Evolutionary conservation across 2,113 vertebrate species (phyloP), one percentile per base, ranked within the genome.

Genomic region (Amazona vittata): DNA sequence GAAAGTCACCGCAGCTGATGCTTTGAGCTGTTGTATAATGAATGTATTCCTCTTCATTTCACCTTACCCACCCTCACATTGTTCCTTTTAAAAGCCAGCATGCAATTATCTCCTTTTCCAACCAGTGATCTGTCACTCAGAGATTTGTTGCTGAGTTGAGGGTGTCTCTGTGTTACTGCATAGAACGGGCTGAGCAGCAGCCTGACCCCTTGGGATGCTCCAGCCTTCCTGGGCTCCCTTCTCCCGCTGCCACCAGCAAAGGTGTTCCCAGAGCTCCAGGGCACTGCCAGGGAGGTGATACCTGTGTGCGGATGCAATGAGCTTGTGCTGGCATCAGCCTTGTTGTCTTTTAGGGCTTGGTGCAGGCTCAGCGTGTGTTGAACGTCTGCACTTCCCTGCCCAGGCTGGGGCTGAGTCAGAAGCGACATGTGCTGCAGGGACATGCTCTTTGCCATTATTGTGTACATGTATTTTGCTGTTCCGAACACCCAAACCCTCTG

Each of bases 321-420:
- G 20, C 33, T 65, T 24, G 39, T 0, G 16, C 57, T 50, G 73
- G 78, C 78, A 39, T 44, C 53, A 12, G 29, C 67, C 59, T 39
- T 41, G 11, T 83, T 91, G 78, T 57, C 67, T 85, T 80, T 44
- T 9, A 37, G 87, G 75, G 67, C 18, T 93, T 93, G 93, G 67
- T 67, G 83, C 21, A 19, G 53, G 75, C 88, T 85, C 67, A 20
- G 62, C 0, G 2, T 55, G 67, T 41, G 70, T 10, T 52, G n/a
- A 90, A 16, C 79, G 90, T 86, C 94, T 94, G 94, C 84, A 14
- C 50, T 26, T 69, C 17, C 53, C 74, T 91, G 92, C 83, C 90
- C 44, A 59, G 53, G 50, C 71, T 57, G 79, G 29, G 52, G 71
- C 71, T 96, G 94, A 93, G 87, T 94, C 93, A 92, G 71, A 92